phyloP scores from a whole-genome alignment of 1,140 invertebrate genomes.

The Colletes gigas region DNA sequence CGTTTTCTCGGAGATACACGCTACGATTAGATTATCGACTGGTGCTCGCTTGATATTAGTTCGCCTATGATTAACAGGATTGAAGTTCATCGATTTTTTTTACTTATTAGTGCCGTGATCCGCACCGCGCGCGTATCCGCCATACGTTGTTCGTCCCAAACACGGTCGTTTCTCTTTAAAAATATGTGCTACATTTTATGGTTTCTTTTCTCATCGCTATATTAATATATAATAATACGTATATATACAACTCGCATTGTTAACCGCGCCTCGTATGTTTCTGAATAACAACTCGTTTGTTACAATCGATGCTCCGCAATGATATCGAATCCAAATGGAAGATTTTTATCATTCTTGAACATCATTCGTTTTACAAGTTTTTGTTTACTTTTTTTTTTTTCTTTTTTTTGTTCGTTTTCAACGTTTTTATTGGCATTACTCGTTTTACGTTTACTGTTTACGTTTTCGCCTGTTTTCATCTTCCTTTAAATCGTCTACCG shows the following conservation, averaged over 20 bases:
- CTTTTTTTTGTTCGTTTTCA: constrained; percentile 22
- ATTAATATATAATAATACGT: constrained; percentile 58
- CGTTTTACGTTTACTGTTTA: constrained; percentile 4
- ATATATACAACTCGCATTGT: constrained; percentile 54
- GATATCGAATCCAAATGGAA: constrained; percentile 58
- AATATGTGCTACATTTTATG: constrained; percentile 63
- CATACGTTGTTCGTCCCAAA: constrained; percentile 17
- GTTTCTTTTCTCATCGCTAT: constrained; percentile 55
- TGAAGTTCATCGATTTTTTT: constrained; percentile 45
- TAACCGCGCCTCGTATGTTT: constrained; percentile 45
- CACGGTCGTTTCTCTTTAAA: constrained; percentile 58
- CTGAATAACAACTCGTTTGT: constrained; percentile 37
- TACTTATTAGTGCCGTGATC: constrained; percentile 57
- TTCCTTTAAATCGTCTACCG: constrained; percentile 43
- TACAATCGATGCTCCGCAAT: constrained; percentile 39
- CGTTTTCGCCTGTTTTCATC: constrained; percentile 16
- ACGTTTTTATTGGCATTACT: constrained; percentile 20
- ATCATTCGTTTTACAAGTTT: constrained; percentile 33
- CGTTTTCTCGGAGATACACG: constrained; percentile 45
- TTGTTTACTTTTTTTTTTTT: constrained; percentile 17
- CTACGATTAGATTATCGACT: constrained; percentile 60
- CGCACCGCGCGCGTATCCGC: constrained; percentile 41
- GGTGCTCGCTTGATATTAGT: constrained; percentile 52
- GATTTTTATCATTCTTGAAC: constrained; percentile 58
- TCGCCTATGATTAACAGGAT: constrained; percentile 61